Base-by-base conservation (phyloP, 2,888 invertebrate genomes). In the Deilephila elpenor region DNA sequence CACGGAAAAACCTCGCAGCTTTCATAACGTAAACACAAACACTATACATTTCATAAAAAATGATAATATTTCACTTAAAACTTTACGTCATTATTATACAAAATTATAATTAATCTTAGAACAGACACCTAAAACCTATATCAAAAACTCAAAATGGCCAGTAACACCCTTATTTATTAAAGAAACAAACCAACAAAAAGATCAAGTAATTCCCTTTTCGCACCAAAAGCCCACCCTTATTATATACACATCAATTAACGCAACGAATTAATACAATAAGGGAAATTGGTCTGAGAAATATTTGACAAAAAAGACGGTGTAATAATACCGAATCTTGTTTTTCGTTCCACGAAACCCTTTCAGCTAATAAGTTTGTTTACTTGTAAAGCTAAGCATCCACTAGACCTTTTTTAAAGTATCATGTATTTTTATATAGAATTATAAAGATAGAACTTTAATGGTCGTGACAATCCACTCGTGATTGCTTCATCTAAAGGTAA, bases 331-430 rank as follows among this genome's bases (percentile, higher is more conserved):
- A 84, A 83, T 80, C 75, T 79, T 83, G 81, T 83, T 85, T 84
- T 82, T 80, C 82, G 80, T 83, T 81, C 81, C 78, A 77, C 74
- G 78, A 79, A 79, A 82, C 64, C 82, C 78, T 86, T 84, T 84
- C 76, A 78, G 83, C 82, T 86, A 86, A 86, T 86, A 87, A 82
- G 79, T 74, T 73, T 79, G 76, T 79, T 81, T 82, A 81, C 82
- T 84, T 81, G 79, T 78, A 78, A 51, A 78, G 74, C 71, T 76
- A 75, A 77, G 71, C 70, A 70, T 59, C 67, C 7, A 56, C n/a
- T 56, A n/a, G 19, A 6, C 6, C 4, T 19, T 0, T 53, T 0
- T 0, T 17, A 53, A 37, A 53, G 0, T 17, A 14, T 19, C 5
- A 19, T 53, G 53, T 19, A 53, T 53, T 17, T 53, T 19, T 53